Evolutionary conservation across 1,140 invertebrate species (phyloP).

Genomic region (Drosophila nannoptera): DNA sequence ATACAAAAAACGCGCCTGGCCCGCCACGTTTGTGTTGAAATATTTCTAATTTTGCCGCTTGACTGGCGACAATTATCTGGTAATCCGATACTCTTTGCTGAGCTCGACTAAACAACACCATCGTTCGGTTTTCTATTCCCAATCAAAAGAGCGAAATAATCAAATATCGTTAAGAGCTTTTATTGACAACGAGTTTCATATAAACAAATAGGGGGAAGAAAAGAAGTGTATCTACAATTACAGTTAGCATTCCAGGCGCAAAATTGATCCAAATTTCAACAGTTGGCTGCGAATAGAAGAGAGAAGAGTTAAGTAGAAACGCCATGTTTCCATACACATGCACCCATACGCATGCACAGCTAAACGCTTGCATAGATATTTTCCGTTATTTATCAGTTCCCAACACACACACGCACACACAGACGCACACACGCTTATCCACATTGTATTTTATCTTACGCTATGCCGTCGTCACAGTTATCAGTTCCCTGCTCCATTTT

Average conservation of each 20-base stretch:
- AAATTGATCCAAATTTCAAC: conserved; percentile 15
- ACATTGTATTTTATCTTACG: conserved; percentile 18
- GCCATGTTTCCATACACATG: conserved; percentile 29
- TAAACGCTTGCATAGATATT: not conserved
- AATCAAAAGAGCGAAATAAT: conserved; percentile 29
- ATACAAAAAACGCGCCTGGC: not conserved
- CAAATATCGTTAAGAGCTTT: conserved; percentile 35
- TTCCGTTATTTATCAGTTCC: conserved; percentile 22
- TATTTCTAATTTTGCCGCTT: conserved; percentile 5
- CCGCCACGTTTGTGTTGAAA: not conserved
- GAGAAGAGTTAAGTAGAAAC: conserved; percentile 24
- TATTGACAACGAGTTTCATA: conserved; percentile 31
- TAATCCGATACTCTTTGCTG: conserved; percentile 17
- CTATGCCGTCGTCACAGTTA: conserved; percentile 4
- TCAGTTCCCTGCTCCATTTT: not conserved
- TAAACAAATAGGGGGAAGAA: not conserved
- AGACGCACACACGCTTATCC: conserved; percentile 31
- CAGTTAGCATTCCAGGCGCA: conserved; percentile 16
- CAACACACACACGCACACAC: conserved; percentile 7
- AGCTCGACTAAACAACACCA: not conserved
- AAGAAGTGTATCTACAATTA: conserved; percentile 33
- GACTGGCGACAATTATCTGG: conserved; percentile 20
- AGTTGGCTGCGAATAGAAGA: conserved; percentile 24
- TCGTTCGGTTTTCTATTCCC: not conserved
- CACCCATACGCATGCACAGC: conserved; percentile 3